phyloP scores from a whole-genome alignment of 2,797 vertebrate species.

The Sebastes cheni region DNA sequence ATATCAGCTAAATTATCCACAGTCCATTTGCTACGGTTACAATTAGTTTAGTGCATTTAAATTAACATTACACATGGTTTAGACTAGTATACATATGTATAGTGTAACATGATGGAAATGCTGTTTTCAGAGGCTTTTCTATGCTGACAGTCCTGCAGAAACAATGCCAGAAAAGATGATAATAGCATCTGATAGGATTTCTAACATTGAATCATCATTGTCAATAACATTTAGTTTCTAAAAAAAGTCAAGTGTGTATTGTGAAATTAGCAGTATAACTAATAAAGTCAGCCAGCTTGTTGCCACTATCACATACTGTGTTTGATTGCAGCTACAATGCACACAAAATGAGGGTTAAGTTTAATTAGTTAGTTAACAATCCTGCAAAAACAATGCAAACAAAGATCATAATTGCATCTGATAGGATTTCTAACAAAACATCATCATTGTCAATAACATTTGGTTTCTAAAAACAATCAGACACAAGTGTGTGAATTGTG shows the following conservation, averaged over 20 bases:
- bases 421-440: background rate
- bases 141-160: background rate
- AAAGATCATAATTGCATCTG: background rate
- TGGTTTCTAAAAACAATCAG: no score
- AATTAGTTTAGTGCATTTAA: background rate
- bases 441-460: no score
- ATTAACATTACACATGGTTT: background rate
- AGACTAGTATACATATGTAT: no score
- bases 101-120: background rate
- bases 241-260: no score
- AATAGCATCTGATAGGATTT: background rate
- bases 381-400: background rate
- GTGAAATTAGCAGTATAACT: no score
- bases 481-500: background rate
- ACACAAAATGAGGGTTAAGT: accelerated
- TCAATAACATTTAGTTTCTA: no score
- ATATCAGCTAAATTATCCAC: background rate
- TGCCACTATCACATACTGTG: no score
- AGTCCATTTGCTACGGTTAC: background rate
- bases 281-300: background rate
- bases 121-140: background rate
- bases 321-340: background rate
- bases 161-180: background rate
- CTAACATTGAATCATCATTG: background rate
- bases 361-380: background rate